phyloP scores from a whole-genome alignment of 2,888 invertebrate genomes.

The Diadegma fenestrale region DNA sequence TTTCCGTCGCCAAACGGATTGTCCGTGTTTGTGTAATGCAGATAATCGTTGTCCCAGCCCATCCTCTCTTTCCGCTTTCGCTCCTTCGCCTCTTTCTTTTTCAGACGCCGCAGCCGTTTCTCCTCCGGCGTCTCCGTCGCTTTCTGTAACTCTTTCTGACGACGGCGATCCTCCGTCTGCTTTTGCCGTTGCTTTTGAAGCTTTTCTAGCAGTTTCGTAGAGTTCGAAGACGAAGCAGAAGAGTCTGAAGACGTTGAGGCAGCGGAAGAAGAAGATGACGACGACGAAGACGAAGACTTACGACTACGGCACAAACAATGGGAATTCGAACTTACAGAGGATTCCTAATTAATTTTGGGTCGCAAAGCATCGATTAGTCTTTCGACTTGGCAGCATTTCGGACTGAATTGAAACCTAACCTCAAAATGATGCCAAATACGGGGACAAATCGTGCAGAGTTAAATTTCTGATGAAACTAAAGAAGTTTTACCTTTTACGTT shows the following conservation, averaged over 20 bases:
- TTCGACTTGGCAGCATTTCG: not conserved
- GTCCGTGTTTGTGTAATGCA: constrained; percentile 98
- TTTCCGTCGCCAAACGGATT: constrained; percentile 99
- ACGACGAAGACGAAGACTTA: constrained; percentile 69
- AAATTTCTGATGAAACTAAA: no score
- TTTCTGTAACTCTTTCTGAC: constrained; percentile 92
- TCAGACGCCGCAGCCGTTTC: constrained; percentile 92
- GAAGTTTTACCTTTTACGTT: constrained; percentile 73
- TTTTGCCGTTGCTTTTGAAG: constrained; percentile 90
- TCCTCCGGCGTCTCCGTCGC: constrained; percentile 98
- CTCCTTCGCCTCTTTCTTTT: constrained; percentile 97
- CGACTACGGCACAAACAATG: constrained; percentile 34
- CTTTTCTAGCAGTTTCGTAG: constrained; percentile 89
- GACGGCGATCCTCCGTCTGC: constrained; percentile 88
- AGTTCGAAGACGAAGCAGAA: constrained; percentile 86
- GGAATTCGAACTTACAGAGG: not conserved
- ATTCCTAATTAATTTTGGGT: not conserved
- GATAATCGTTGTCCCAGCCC: constrained; percentile 99
- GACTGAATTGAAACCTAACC: not conserved
- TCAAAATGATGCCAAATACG: not conserved
- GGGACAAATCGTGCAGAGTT: no score
- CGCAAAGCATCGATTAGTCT: not conserved
- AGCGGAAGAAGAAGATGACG: constrained; percentile 74
- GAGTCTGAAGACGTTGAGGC: constrained; percentile 75
- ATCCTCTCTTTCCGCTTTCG: constrained; percentile 94